phyloP scores from a whole-genome alignment of 2,113 vertebrate species.

The Nyctibius bracteatus region DNA sequence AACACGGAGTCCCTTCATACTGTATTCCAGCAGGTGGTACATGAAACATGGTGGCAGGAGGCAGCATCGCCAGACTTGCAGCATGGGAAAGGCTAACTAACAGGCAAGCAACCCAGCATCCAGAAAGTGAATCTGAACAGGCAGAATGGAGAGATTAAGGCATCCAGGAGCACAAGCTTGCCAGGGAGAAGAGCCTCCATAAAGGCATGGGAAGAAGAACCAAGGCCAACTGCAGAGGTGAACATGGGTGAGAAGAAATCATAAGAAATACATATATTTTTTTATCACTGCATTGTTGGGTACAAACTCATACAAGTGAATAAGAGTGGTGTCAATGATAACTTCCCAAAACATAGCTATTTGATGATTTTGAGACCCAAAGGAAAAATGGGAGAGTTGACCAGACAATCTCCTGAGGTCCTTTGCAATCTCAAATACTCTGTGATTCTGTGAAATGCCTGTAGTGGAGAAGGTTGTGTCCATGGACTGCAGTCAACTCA shows the following conservation, averaged over 20 bases:
- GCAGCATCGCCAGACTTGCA: neutral
- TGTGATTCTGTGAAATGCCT: neutral
- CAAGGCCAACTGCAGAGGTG: neutral
- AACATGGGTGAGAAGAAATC: neutral
- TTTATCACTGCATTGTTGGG: neutral
- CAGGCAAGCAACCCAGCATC: neutral
- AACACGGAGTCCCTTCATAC: neutral
- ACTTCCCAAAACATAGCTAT: neutral
- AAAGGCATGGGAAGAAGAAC: neutral
- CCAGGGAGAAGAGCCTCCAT: neutral
- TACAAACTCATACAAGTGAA: neutral
- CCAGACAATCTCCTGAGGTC: neutral
- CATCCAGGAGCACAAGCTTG: neutral
- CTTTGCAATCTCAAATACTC: neutral
- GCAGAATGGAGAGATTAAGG: slow-evolving; percentile 12
- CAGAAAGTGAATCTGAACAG: neutral
- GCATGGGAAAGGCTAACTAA: neutral
- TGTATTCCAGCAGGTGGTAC: neutral
- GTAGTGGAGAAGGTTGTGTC: neutral
- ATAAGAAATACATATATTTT: neutral
- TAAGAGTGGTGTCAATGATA: neutral
- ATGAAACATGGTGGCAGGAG: neutral
- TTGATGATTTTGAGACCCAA: neutral
- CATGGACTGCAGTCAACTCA: neutral
- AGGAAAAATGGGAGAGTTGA: neutral